phyloP scores from a whole-genome alignment of 2,113 vertebrate genomes.

The Gorsachius goisagi region DNA sequence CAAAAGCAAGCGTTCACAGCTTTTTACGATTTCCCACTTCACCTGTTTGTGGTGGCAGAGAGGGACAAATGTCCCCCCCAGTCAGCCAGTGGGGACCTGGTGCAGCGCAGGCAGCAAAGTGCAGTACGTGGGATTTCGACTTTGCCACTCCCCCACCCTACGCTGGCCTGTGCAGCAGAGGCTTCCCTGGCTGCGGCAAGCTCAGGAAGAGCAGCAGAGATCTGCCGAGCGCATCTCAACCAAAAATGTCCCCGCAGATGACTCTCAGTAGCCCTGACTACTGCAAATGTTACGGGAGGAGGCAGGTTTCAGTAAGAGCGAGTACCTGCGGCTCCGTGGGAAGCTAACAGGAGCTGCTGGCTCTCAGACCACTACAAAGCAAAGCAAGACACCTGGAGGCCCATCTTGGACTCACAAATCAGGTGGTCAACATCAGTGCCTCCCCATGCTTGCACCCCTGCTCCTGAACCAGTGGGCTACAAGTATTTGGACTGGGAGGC shows the following conservation, averaged over 20 bases:
- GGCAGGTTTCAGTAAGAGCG: not conserved
- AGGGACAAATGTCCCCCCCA: fast-evolving
- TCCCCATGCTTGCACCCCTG: not conserved
- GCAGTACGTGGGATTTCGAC: fast-evolving
- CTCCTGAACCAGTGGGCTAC: not conserved
- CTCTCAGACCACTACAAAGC: not conserved
- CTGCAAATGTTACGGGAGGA: fast-evolving
- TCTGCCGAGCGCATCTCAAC: not conserved
- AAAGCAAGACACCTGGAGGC: not conserved
- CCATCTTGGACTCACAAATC: not conserved
- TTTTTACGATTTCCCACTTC: not conserved
- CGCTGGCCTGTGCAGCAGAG: fast-evolving
- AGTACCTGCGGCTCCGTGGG: not conserved
- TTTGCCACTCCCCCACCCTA: not conserved
- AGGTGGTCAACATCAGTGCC: not conserved
- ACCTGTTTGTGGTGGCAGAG: not conserved
- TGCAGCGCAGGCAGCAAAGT: not conserved
- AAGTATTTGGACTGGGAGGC: not conserved
- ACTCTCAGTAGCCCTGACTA: not conserved
- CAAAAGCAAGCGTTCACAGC: not conserved
- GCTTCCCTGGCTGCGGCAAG: not conserved
- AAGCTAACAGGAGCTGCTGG: not conserved
- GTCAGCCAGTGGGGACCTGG: fast-evolving
- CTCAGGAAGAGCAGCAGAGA: not conserved
- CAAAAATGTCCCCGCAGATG: not conserved